Evolutionary conservation across 2,113 vertebrate genomes (phyloP).

Genomic region (Argyrosomus japonicus): DNA sequence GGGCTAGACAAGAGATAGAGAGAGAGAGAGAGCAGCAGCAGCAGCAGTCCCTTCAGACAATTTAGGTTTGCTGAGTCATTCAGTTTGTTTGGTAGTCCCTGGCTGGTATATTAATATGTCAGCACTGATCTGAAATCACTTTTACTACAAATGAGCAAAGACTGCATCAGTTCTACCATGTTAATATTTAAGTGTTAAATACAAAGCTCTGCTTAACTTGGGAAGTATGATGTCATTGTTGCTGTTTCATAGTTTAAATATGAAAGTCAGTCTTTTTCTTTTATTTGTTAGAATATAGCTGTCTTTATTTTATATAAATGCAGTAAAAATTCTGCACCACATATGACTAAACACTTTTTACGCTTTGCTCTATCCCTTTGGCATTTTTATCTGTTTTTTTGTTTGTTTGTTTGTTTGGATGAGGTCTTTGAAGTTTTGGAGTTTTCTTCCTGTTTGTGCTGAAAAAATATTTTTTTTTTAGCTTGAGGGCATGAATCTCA

Average conservation of each 20-base stretch:
- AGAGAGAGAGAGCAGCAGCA: not conserved
- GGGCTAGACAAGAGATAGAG: not conserved
- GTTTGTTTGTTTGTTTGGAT: not conserved
- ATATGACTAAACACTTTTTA: not conserved
- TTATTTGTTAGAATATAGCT: not conserved
- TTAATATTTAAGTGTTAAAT: not conserved
- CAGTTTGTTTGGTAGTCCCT: not conserved
- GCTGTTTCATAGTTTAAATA: not conserved
- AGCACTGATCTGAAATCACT: not conserved
- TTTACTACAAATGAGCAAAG: not conserved
- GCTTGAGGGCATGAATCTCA: not conserved
- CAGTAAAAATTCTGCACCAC: not conserved
- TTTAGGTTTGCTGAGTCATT: slow-evolving; percentile 9
- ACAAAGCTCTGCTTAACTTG: not conserved
- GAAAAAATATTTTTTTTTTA: not conserved
- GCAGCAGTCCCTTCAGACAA: not conserved
- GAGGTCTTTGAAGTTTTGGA: not conserved
- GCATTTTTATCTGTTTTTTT: too few relatives aligned
- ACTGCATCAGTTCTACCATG: not conserved
- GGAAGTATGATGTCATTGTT: not conserved
- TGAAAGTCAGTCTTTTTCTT: not conserved
- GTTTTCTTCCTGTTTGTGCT: not conserved
- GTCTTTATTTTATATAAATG: not conserved
- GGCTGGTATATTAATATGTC: not conserved
- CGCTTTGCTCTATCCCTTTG: too few relatives aligned